phyloP scores from a whole-genome alignment of 2,797 vertebrate species.

The Morus bassanus region DNA sequence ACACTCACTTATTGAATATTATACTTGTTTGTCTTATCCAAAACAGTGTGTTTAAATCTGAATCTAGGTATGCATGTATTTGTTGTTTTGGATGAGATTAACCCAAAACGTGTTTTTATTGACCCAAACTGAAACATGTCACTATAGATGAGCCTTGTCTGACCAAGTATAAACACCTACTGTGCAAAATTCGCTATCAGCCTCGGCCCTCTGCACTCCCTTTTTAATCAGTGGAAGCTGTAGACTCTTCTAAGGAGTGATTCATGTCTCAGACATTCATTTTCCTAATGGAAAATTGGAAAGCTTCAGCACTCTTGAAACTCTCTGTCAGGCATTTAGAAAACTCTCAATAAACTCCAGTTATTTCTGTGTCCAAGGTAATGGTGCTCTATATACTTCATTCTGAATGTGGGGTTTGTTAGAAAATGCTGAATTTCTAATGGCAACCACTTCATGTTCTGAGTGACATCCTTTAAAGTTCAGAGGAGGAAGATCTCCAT shows the following conservation, averaged over 20 bases:
- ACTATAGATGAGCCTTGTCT: background rate
- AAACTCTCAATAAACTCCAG: slow-evolving; percentile 1
- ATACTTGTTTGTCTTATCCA: background rate
- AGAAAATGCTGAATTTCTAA: background rate
- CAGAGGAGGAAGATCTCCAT: background rate
- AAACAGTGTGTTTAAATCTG: background rate
- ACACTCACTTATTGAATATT: background rate
- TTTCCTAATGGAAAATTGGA: slow-evolving; percentile 61
- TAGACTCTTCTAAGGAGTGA: background rate
- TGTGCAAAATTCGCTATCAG: background rate
- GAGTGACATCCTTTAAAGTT: background rate
- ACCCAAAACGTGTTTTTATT: background rate
- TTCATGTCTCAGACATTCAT: background rate
- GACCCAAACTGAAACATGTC: background rate
- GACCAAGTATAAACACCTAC: background rate
- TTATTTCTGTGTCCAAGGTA: background rate
- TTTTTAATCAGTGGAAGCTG: slow-evolving; percentile 18
- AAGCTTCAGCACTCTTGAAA: slow-evolving; percentile 31
- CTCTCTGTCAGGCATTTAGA: background rate
- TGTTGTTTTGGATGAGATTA: background rate
- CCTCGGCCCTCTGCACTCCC: background rate
- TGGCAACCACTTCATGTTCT: background rate
- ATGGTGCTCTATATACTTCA: background rate
- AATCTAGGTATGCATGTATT: background rate
- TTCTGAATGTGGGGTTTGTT: background rate